phyloP scores from a whole-genome alignment of 2,113 vertebrate species.

The Gallinago undulata region DNA sequence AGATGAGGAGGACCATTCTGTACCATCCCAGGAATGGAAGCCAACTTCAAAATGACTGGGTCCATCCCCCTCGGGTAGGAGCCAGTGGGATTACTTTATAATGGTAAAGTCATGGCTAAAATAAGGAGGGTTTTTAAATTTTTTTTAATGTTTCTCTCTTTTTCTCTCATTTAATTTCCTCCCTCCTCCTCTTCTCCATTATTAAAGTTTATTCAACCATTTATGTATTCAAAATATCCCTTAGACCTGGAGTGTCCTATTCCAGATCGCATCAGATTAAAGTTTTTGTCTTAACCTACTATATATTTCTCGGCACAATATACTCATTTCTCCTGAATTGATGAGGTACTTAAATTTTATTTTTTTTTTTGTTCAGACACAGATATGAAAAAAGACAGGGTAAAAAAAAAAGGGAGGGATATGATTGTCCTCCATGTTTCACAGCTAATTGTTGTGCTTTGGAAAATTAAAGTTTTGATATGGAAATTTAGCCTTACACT shows the following conservation, averaged over 20 bases:
- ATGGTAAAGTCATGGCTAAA: not conserved
- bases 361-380: not conserved
- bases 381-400: not conserved
- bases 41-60: not conserved
- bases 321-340: not conserved
- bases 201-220: not conserved
- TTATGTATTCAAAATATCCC: not conserved
- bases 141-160: not conserved
- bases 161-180: not conserved
- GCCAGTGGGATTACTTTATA: not conserved
- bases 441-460: not conserved
- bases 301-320: not conserved
- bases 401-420: not conserved
- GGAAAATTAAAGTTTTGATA: not conserved
- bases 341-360: not conserved
- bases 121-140: not conserved
- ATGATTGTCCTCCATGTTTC: not conserved
- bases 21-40: not conserved
- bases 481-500: conserved; percentile 26
- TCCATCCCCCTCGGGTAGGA: not conserved
- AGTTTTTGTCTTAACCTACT: not conserved
- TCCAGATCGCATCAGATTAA: not conserved
- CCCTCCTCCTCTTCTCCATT: not conserved
- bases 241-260: not conserved
- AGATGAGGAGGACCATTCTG: not conserved